These are phyloP conservation scores for Philopedon plagiatum DNA, from an alignment of 2,888 invertebrate genomes.

Conservation along the genomic window DNA sequence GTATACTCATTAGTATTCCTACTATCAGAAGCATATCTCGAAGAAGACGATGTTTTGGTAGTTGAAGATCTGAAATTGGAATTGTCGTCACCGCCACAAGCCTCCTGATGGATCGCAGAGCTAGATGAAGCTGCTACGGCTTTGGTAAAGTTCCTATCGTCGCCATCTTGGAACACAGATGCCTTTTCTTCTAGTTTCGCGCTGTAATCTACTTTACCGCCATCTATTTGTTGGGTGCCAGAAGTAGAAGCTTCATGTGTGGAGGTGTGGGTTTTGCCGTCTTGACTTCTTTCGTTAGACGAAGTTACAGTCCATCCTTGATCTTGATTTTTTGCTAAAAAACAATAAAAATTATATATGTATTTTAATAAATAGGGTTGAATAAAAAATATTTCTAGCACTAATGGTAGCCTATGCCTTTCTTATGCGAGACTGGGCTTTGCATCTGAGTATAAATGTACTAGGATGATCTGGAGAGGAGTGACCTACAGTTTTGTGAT, in stretches of 20 bases:
- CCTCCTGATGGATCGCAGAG: constrained; percentile 70
- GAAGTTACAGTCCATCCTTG: constrained; percentile 79
- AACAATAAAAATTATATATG: too few relatives aligned
- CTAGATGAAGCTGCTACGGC: constrained; percentile 69
- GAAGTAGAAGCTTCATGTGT: constrained; percentile 75
- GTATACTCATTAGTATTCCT: constrained; percentile 52
- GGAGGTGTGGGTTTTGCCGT: constrained; percentile 76
- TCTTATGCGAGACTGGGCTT: too few relatives aligned
- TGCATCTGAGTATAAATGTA: too few relatives aligned
- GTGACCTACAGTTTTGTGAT: too few relatives aligned
- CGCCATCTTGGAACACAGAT: constrained; percentile 71
- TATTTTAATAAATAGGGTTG: too few relatives aligned
- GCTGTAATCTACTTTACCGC: constrained; percentile 76
- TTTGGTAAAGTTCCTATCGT: constrained; percentile 71
- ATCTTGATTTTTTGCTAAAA: constrained; percentile 65
- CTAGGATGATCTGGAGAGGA: too few relatives aligned
- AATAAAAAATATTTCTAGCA: too few relatives aligned
- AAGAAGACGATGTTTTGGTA: constrained; percentile 62
- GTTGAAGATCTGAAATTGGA: constrained; percentile 66
- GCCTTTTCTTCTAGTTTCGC: constrained; percentile 76
- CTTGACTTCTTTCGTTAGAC: constrained; percentile 75
- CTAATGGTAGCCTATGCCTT: too few relatives aligned
- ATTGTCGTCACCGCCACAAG: constrained; percentile 70
- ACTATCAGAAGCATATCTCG: constrained; percentile 61
- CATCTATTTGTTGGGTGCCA: constrained; percentile 76